Conservation (phyloP, 2,113 vertebrate species). For the Daubentonia madagascariensis region DNA sequence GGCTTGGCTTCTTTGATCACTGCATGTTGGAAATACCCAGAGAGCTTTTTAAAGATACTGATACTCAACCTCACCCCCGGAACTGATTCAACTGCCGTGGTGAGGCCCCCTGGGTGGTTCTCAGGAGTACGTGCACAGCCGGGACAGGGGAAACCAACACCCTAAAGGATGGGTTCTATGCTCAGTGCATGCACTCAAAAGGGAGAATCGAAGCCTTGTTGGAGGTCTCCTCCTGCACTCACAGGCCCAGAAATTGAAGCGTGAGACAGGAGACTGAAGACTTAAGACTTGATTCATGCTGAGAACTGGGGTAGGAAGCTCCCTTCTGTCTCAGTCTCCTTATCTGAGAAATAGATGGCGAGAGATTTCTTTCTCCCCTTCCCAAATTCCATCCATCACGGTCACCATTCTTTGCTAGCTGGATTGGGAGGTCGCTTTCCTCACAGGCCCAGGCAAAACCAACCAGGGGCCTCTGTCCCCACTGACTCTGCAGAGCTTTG, state of each 20-base stretch:
- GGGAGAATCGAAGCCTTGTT: background rate
- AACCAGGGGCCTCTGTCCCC: background rate
- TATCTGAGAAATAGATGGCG: background rate
- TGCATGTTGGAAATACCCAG: background rate
- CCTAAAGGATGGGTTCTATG: background rate
- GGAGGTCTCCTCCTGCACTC: background rate
- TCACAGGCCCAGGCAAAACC: too few species aligned
- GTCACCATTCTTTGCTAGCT: background rate
- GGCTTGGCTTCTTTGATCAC: background rate
- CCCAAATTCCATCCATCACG: rapidly evolving
- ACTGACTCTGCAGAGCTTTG: background rate
- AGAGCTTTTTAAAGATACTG: background rate
- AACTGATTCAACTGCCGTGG: background rate
- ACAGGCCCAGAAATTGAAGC: background rate
- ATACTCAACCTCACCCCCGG: background rate
- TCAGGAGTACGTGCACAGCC: background rate
- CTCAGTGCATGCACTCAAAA: background rate
- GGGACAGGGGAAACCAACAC: rapidly evolving
- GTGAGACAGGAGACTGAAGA: background rate
- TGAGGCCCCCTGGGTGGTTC: background rate
- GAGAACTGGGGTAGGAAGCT: background rate
- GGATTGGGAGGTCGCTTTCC: background rate
- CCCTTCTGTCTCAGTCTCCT: background rate
- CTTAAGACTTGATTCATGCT: background rate
- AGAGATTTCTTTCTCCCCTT: background rate